These are phyloP conservation scores for Perca schrenkii DNA, from an alignment of 2,113 vertebrate genomes.

Conservation along the genomic window DNA sequence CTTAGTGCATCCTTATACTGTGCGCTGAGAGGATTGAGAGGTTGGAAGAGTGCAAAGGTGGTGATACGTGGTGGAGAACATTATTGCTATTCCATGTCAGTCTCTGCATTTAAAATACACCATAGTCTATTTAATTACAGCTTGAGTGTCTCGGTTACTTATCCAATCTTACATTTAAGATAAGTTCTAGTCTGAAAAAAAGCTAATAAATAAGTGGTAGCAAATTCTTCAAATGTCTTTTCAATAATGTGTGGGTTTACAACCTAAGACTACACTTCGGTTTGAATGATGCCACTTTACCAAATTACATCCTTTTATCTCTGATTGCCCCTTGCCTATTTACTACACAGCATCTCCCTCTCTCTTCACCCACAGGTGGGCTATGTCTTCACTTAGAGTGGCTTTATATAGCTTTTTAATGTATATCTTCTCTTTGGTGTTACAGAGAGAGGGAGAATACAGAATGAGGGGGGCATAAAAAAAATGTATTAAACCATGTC, in stretches of 20 bases:
- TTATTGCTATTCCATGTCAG: constrained; percentile 77
- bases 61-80: constrained; percentile 38
- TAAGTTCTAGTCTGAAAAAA: constrained; percentile 33
- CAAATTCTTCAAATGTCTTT: constrained; percentile 12
- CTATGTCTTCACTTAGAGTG: constrained; percentile 19
- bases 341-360: constrained; percentile 39
- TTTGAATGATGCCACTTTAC: neutral
- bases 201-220: constrained; percentile 2
- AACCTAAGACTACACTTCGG: neutral
- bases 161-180: constrained; percentile 4
- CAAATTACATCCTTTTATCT: constrained; percentile 12
- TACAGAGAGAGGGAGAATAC: constrained; percentile 58
- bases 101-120: constrained; percentile 38
- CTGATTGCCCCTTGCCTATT: constrained; percentile 61
- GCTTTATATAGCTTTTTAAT: constrained; percentile 43
- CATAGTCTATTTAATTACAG: neutral
- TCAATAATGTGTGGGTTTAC: constrained; percentile 7
- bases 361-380: constrained; percentile 49
- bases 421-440: constrained; percentile 78
- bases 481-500: constrained; percentile 18
- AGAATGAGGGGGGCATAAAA: constrained; percentile 2
- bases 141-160: constrained; percentile 20
- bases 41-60: constrained; percentile 36
- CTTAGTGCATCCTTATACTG: constrained; percentile 24
- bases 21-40: constrained; percentile 46